Percentiles rank a stretch among this genome's conserved stretches.
Evolutionary conservation across 2,888 invertebrate genomes (phyloP).

Genomic region (Oscheius myriophilus): DNA sequence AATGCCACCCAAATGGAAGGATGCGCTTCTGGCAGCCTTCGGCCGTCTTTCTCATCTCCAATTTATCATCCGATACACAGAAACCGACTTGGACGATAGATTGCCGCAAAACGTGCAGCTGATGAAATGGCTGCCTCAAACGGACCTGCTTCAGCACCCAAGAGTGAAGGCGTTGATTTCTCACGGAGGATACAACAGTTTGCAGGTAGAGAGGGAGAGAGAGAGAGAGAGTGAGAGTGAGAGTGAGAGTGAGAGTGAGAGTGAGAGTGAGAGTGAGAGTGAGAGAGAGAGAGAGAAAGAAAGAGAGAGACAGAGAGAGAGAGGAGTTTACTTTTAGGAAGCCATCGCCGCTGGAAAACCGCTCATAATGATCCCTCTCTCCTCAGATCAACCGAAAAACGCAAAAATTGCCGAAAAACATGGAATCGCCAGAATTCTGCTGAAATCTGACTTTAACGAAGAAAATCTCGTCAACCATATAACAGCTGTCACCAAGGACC

Average conservation of each 20-base stretch:
- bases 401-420: constrained; percentile 30
- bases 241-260: no score
- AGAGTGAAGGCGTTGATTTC: constrained; percentile 80
- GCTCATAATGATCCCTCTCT: constrained; percentile 23
- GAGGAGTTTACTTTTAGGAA: constrained; percentile 20
- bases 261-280: background rate
- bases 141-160: constrained; percentile 74
- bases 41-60: constrained; percentile 49
- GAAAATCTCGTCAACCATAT: background rate
- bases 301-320: background rate
- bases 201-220: constrained; percentile 73
- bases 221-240: background rate
- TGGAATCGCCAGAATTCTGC: constrained; percentile 24
- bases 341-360: constrained; percentile 30
- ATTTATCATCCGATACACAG: constrained; percentile 48
- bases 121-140: constrained; percentile 58
- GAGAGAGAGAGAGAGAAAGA: background rate
- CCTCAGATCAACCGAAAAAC: constrained; percentile 35
- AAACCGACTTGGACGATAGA: constrained; percentile 29
- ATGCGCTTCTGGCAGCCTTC: constrained; percentile 23
- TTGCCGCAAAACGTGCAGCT: constrained; percentile 43
- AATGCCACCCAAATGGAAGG: constrained; percentile 34
- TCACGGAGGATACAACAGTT: constrained; percentile 81
- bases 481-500: background rate
- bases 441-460: constrained; percentile 17